phyloP scores from a whole-genome alignment of 1,140 invertebrate genomes.

The Drosophila pallidifrons region DNA sequence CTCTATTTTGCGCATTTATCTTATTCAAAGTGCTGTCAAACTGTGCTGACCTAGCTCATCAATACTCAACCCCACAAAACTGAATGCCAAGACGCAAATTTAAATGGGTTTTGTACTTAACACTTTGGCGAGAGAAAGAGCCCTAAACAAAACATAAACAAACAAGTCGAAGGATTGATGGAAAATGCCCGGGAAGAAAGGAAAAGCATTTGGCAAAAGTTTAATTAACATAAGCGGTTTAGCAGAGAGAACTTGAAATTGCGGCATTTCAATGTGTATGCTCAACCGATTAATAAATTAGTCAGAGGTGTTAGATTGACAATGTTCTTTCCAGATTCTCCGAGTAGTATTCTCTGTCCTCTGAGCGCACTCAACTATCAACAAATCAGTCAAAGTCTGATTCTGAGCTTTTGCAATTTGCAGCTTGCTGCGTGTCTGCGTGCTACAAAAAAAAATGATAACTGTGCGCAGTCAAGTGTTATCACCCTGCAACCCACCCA shows the following conservation, averaged over 20 bases:
- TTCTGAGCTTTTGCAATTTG: constrained; percentile 42
- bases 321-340: not conserved
- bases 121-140: constrained; percentile 24
- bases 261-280: constrained; percentile 57
- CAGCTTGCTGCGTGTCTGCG: constrained; percentile 42
- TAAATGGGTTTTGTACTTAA: constrained; percentile 58
- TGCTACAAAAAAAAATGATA: constrained; percentile 70
- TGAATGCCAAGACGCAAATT: constrained; percentile 52
- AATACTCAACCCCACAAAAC: constrained; percentile 30
- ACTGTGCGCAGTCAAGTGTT: constrained; percentile 75
- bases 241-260: constrained; percentile 9
- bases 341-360: not conserved
- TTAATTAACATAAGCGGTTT: constrained; percentile 82
- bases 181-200: constrained; percentile 28
- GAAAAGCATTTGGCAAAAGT: constrained; percentile 36
- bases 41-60: constrained; percentile 58
- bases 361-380: constrained; percentile 63
- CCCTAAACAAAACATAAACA: constrained; percentile 41
- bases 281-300: constrained; percentile 68
- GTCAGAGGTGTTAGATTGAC: constrained; percentile 63
- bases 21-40: constrained; percentile 15
- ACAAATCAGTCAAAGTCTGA: constrained; percentile 72
- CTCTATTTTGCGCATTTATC: constrained; percentile 29
- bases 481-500: constrained; percentile 17
- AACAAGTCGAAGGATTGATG: constrained; percentile 51